A percentile compares a stretch with the other conserved stretches of the same genome.
Evolutionary conservation across 1,140 invertebrate genomes (phyloP).

Genomic region (Cyphomyrmex costatus): DNA sequence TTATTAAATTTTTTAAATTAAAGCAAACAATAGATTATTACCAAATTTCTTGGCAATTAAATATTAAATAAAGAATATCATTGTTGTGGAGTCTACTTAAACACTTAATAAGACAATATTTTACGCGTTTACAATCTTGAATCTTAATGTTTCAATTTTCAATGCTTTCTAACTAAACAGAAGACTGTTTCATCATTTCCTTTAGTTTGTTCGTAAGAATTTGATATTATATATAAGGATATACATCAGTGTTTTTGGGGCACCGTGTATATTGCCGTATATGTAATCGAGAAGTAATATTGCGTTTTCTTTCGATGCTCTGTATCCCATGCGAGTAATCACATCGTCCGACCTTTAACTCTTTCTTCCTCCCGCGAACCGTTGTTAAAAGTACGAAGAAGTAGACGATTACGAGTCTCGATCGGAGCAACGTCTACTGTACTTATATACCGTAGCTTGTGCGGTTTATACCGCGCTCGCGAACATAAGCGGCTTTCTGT

Average conservation of each 20-base stretch:
- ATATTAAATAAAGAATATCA: not conserved
- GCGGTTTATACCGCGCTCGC: conserved; percentile 52
- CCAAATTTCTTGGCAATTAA: not conserved
- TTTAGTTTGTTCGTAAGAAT: not conserved
- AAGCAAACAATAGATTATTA: not conserved
- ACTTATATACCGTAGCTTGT: conserved; percentile 64
- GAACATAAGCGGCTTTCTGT: conserved; percentile 67
- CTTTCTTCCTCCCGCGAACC: not conserved
- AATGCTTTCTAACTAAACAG: not conserved
- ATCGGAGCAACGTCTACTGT: conserved; percentile 46
- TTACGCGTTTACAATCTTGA: not conserved
- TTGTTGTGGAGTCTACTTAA: not conserved
- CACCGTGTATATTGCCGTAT: conserved; percentile 4
- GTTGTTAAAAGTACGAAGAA: conserved; percentile 64
- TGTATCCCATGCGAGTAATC: conserved; percentile 70
- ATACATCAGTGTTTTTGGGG: not conserved
- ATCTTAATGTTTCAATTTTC: conserved; percentile 5
- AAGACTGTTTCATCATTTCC: not conserved
- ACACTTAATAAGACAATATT: conserved; percentile 4
- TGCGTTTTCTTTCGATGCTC: conserved; percentile 67
- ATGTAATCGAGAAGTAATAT: conserved; percentile 55
- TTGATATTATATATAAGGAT: not conserved
- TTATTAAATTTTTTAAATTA: conserved; percentile 9
- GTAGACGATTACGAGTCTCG: conserved; percentile 61
- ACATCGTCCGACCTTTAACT: conserved; percentile 40